These are phyloP conservation scores for Vulpes vulpes DNA, from an alignment of 2,113 vertebrate genomes.

Conservation along the genomic window DNA sequence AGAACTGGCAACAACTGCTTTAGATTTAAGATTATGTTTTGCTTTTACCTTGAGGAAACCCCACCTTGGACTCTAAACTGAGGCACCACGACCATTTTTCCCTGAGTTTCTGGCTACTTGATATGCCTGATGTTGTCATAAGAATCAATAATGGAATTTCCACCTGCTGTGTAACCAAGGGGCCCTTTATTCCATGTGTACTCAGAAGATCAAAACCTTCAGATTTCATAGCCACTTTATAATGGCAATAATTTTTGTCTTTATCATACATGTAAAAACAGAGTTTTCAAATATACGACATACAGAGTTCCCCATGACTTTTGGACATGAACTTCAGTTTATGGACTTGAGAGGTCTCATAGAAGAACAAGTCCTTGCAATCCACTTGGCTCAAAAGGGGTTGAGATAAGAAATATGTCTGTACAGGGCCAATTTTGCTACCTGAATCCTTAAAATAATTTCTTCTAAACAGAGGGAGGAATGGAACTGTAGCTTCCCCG, in stretches of 20 bases:
- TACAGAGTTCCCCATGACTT: slow-evolving; percentile 46
- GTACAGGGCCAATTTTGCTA: not conserved
- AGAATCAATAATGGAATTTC: slow-evolving; percentile 62
- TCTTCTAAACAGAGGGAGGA: slow-evolving; percentile 57
- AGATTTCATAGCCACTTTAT: slow-evolving; percentile 66
- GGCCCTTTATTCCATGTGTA: slow-evolving; percentile 33
- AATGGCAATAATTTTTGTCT: slow-evolving; percentile 56
- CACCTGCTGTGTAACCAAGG: slow-evolving; percentile 23
- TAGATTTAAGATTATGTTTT: not conserved
- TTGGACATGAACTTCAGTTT: slow-evolving; percentile 50
- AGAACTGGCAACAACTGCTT: not conserved
- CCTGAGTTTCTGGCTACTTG: not conserved
- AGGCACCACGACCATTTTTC: not conserved
- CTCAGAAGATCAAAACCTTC: slow-evolving; percentile 67
- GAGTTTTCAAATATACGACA: slow-evolving; percentile 10
- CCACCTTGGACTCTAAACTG: not conserved
- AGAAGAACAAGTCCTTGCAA: not conserved
- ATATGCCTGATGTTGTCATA: slow-evolving; percentile 9
- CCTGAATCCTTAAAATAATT: slow-evolving; percentile 70
- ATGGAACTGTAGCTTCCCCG: slow-evolving; percentile 65
- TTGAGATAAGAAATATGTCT: slow-evolving; percentile 46
- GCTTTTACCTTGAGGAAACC: not conserved
- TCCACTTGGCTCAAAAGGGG: slow-evolving; percentile 47
- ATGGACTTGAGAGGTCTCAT: slow-evolving; percentile 56
- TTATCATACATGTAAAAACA: not conserved